Conservation (phyloP, 2,888 invertebrate genomes). For the Parascotia fuliginaria region DNA sequence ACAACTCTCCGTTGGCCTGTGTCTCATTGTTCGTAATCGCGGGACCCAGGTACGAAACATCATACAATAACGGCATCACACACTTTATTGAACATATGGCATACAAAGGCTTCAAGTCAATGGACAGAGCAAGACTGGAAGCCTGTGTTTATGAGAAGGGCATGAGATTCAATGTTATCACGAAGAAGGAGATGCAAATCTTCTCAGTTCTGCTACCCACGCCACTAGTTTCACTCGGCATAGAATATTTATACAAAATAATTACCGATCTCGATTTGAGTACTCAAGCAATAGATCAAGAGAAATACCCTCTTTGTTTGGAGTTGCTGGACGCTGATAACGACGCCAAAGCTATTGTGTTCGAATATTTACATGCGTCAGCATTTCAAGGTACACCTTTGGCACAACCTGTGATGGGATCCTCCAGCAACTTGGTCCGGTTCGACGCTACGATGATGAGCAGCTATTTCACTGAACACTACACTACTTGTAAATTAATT, state of each 20-base stretch:
- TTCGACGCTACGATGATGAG: constrained; percentile 76
- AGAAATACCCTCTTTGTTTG: constrained; percentile 55
- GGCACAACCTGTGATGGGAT: constrained; percentile 83
- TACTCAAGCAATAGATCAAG: constrained; percentile 52
- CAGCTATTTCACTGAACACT: constrained; percentile 53
- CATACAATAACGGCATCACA: constrained; percentile 62
- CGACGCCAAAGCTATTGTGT: constrained; percentile 62
- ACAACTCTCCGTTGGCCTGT: constrained; percentile 50
- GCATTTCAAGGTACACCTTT: constrained; percentile 81
- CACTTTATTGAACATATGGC: constrained; percentile 73
- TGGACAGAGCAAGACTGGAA: constrained; percentile 45
- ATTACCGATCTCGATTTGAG: constrained; percentile 52
- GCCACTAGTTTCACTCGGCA: constrained; percentile 27
- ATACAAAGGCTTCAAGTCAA: constrained; percentile 56
- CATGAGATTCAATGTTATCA: constrained; percentile 54
- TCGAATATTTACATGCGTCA: constrained; percentile 77
- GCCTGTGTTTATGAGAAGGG: constrained; percentile 36
- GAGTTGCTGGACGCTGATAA: constrained; percentile 66
- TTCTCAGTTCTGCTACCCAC: constrained; percentile 53
- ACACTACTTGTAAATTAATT: constrained; percentile 86
- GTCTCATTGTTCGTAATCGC: constrained; percentile 59
- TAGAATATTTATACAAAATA: constrained; percentile 51
- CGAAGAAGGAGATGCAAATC: constrained; percentile 62
- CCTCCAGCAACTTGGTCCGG: constrained; percentile 86
- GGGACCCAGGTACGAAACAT: constrained; percentile 66